These are phyloP conservation scores for Dascyllus trimaculatus DNA, from an alignment of 2,113 vertebrate genomes.

Conservation along the genomic window DNA sequence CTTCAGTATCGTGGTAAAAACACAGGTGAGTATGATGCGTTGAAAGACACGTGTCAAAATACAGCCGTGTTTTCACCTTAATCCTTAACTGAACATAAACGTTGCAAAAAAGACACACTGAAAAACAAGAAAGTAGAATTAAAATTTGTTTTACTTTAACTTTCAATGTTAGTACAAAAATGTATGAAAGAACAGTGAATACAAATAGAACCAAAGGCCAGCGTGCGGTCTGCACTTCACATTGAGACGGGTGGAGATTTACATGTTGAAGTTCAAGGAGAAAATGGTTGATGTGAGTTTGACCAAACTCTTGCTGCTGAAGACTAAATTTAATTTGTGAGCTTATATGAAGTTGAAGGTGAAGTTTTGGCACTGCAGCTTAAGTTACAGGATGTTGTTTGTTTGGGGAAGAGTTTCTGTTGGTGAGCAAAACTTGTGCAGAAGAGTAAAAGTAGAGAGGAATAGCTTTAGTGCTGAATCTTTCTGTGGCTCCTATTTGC, in stretches of 20 bases:
- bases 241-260: conserved; percentile 4
- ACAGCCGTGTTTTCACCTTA: too few relatives aligned
- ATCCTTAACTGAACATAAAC: neutral
- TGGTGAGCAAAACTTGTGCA: neutral
- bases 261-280: neutral
- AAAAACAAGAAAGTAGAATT: neutral
- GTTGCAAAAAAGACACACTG: neutral
- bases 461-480: neutral
- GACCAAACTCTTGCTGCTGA: neutral
- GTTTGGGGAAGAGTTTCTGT: conserved; percentile 9
- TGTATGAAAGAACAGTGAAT: conserved; percentile 26
- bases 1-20: too few relatives aligned
- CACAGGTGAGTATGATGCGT: too few relatives aligned
- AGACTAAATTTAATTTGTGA: neutral
- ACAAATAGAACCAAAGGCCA: conserved; percentile 20
- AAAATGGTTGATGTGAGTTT: neutral
- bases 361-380: conserved; percentile 64
- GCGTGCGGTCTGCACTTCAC: conserved; percentile 29
- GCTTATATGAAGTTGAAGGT: neutral
- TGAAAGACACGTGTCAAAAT: too few relatives aligned
- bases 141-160: conserved; percentile 15
- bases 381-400: neutral
- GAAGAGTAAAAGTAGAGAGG: neutral
- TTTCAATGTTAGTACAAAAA: conserved; percentile 57
- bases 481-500: conserved; percentile 36